Percentiles rank a stretch among this genome's conserved stretches.
phyloP scores from a whole-genome alignment of 2,797 vertebrate genomes.

The Buceros bicornis region DNA sequence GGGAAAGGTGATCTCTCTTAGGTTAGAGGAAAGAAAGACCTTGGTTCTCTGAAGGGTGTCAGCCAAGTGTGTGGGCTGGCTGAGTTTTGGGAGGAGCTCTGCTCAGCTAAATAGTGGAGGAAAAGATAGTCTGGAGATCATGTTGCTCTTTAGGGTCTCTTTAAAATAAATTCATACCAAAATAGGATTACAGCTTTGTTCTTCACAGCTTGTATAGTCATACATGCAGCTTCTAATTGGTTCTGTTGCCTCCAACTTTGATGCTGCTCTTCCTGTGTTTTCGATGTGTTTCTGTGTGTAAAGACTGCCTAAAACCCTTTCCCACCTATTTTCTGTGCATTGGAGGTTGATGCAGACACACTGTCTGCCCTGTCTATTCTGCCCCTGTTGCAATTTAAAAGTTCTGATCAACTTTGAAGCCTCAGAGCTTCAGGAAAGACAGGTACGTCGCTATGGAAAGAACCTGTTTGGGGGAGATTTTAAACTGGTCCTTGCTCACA shows the following conservation, averaged over 20 bases:
- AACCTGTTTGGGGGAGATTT: not conserved
- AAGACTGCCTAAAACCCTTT: not conserved
- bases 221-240: not conserved
- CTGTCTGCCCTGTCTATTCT: not conserved
- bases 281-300: not conserved
- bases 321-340: not conserved
- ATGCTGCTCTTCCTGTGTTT: not conserved
- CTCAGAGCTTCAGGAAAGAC: not conserved
- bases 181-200: not conserved
- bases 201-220: not conserved
- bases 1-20: slow-evolving; percentile 12
- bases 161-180: slow-evolving; percentile 30
- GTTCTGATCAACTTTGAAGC: not conserved
- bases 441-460: not conserved
- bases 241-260: not conserved
- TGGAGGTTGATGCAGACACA: not conserved
- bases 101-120: not conserved
- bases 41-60: not conserved
- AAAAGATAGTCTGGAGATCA: slow-evolving; percentile 5
- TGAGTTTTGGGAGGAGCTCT: not conserved
- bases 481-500: not conserved
- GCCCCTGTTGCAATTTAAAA: not conserved
- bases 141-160: slow-evolving; percentile 12
- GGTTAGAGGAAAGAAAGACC: not conserved
- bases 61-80: slow-evolving; percentile 34